These are phyloP conservation scores for Anaspis maculata DNA, from an alignment of 2,888 invertebrate genomes.

Conservation along the genomic window DNA sequence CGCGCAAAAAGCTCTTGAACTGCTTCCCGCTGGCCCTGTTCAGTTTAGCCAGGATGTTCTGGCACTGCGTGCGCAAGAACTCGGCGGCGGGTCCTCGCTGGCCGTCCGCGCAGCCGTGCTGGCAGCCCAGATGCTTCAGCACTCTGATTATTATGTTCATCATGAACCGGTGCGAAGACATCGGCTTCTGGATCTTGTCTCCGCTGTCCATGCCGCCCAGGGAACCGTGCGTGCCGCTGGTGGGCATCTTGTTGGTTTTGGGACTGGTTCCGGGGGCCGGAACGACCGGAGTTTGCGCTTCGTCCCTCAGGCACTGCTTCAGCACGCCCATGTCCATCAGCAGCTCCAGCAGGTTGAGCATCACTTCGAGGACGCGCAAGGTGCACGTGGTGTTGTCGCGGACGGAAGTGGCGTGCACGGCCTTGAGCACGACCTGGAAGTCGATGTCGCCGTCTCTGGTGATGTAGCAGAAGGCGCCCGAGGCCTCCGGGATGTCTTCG, in stretches of 20 bases:
- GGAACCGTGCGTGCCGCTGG: constrained; percentile 22
- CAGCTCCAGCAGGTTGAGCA: constrained; percentile 85
- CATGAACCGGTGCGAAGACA: constrained; percentile 60
- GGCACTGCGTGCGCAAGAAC: constrained; percentile 80
- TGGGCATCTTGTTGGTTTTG: constrained; percentile 23
- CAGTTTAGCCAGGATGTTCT: constrained; percentile 66
- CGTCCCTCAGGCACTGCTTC: constrained; percentile 48
- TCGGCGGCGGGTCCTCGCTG: constrained; percentile 84
- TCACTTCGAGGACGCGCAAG: constrained; percentile 83
- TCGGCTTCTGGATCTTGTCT: constrained; percentile 45
- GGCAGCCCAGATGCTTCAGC: constrained; percentile 85
- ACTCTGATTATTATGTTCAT: constrained; percentile 70
- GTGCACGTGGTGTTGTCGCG: constrained; percentile 79
- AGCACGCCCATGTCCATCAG: constrained; percentile 84
- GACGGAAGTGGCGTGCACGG: constrained; percentile 77
- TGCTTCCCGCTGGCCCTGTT: constrained; percentile 58
- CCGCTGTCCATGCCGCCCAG: constrained; percentile 41
- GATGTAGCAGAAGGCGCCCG: constrained; percentile 84
- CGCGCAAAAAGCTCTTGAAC: constrained; percentile 58
- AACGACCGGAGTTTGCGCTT: constrained; percentile 35
- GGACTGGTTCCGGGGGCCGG: constrained; percentile 23
- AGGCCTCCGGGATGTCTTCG: constrained; percentile 81
- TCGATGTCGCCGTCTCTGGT: constrained; percentile 93
- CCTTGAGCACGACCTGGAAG: constrained; percentile 79
- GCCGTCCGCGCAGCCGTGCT: constrained; percentile 84